Evolutionary conservation across 2,888 invertebrate species (phyloP), one percentile per base, ranked within the genome.

Genomic region (Melanostoma mellinum): DNA sequence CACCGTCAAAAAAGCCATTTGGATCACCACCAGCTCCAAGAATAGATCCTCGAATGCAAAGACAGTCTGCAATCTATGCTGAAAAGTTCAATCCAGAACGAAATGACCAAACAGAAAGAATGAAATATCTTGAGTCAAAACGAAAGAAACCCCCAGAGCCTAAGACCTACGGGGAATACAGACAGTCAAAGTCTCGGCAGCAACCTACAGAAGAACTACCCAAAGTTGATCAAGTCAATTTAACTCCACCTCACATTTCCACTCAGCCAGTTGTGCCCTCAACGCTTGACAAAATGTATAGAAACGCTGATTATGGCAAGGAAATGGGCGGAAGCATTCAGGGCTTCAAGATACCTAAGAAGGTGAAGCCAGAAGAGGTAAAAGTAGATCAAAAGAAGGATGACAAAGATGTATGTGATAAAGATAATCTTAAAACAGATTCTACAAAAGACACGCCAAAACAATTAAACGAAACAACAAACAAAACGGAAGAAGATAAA

Each of bases 311-410:
- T 10, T 79, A 86, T n/a, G 85, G 52, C 4, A 73, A 77, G 35
- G 81, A 85, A 5, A 9, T 61, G 38, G 32, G 46, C 6, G 56
- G 48, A 5, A 61, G 53, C 74, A 86, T 85, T 38, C 76, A 87
- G 2, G 86, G 84, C n/a, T 90, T 90, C 67, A 89, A 89, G 73
- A 90, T 90, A 76, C 91, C 90, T 1, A 90, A 88, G 79, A 88
- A 88, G 42, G 4, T 56, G 6, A 79, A 84, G 32, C 46, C 61
- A n/a, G 81, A 75, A 9, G 77, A 75, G 10, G 20, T 50, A 6
- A 61, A 72, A 71, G 6, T 46, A 63, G 61, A 55, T 33, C 10
- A 42, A 50, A 68, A 65, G 73, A 78, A 53, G 32, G 40, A 20
- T 35, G 69, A 65, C 40, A 3, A 4, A 42, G 68, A 8, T 3